A percentile compares a stretch with the other conserved stretches of the same genome.
Evolutionary conservation across 1,140 invertebrate genomes (phyloP).

Genomic region (Bilobella aurantiaca): DNA sequence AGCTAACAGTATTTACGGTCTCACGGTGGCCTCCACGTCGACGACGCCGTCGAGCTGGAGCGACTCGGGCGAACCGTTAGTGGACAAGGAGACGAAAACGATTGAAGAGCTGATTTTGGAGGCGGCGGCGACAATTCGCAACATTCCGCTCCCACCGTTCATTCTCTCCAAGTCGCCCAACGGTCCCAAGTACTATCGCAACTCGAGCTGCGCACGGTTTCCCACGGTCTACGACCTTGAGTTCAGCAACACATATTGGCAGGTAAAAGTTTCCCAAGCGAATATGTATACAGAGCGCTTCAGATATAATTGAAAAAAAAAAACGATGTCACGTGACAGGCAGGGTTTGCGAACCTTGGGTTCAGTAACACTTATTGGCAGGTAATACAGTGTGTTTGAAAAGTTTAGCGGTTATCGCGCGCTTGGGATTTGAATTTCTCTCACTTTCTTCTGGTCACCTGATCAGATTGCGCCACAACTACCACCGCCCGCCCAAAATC

Average conservation of each 20-base stretch:
- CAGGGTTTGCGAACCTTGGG: conserved; percentile 71
- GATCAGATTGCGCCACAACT: too few species aligned
- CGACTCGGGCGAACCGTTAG: conserved; percentile 45
- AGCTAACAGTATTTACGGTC: conserved; percentile 4
- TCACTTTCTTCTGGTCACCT: too few species aligned
- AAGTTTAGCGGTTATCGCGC: too few species aligned
- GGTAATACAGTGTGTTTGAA: too few species aligned
- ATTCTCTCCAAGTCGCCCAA: conserved; percentile 50
- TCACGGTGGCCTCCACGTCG: conserved; percentile 12
- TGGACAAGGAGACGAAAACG: conserved; percentile 55
- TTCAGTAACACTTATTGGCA: conserved; percentile 84
- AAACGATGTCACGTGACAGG: too few species aligned
- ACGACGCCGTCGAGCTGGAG: conserved; percentile 15
- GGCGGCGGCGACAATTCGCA: conserved; percentile 45
- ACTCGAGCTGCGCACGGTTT: conserved; percentile 64
- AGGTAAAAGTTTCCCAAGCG: conserved; percentile 64
- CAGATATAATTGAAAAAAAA: too few species aligned
- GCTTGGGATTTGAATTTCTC: too few species aligned
- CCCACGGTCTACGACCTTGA: conserved; percentile 77
- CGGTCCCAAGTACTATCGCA: conserved; percentile 54
- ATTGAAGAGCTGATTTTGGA: conserved; percentile 65
- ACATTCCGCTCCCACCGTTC: conserved; percentile 32
- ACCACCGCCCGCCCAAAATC: too few species aligned
- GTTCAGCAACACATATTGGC: conserved; percentile 84
- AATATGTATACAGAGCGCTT: too few species aligned